Evolutionary conservation across 2,113 vertebrate species (phyloP).

Genomic region (Lepus timidus): DNA sequence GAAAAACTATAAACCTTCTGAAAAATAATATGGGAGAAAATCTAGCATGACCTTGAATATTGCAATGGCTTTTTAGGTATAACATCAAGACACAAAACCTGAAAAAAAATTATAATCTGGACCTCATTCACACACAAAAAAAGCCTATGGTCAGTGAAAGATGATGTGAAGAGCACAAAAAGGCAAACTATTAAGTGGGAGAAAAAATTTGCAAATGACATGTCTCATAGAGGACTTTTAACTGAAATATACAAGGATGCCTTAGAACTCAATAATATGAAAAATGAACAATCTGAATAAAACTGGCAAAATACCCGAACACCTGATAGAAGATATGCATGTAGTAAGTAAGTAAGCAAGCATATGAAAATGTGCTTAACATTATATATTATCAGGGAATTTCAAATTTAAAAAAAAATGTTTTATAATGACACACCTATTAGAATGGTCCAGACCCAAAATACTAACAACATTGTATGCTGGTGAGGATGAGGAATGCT

Average conservation of each 20-base stretch:
- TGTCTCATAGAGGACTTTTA: background rate
- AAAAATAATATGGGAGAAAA: background rate
- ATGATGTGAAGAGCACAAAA: background rate
- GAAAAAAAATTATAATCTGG: background rate
- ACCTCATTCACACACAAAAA: constrained; percentile 1
- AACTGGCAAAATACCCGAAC: background rate
- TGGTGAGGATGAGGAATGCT: background rate
- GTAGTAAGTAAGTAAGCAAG: background rate
- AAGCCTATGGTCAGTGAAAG: background rate
- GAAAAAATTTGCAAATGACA: constrained; percentile 9
- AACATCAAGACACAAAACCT: background rate
- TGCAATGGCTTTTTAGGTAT: background rate
- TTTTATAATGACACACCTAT: background rate
- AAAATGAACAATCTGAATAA: background rate
- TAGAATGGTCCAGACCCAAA: background rate
- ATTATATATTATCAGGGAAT: background rate
- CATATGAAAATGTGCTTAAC: background rate
- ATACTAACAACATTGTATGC: background rate
- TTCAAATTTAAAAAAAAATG: constrained; percentile 17
- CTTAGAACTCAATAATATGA: background rate
- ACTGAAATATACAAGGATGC: background rate
- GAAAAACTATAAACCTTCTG: background rate
- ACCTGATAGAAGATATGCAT: background rate
- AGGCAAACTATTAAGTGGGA: background rate
- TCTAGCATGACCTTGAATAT: background rate